Base-by-base conservation (phyloP, 2,113 vertebrate genomes). In the Scophthalmus maximus region DNA sequence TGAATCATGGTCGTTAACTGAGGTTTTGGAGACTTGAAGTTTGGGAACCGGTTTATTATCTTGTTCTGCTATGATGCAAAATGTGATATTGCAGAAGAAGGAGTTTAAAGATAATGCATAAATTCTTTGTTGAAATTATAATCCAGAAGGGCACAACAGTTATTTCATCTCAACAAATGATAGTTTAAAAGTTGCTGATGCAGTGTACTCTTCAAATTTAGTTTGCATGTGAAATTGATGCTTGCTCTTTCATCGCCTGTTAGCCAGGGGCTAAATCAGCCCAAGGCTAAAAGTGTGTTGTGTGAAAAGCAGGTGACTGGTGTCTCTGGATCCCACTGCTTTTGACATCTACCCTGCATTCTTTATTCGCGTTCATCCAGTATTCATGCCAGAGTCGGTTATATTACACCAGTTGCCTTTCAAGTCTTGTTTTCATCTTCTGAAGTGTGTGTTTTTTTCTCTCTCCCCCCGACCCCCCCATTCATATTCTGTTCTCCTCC, bases 331-430 rank as follows among this genome's bases (percentile, higher is more conserved):
- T 56, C 46, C 29, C 27, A 20, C 47, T 82, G 63, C 46, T 79
- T 86, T 81, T 87, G 81, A 84, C 87, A 81, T 69, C 62, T 44
- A 76, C 53, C 82, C 71, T 73, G 73, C 74, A 85, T 90, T 87
- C 65, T 79, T 81, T 86, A 73, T 80, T 79, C 69, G 6, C n/a
- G 26, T 82, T 83, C 88, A 90, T 88, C 60, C 76, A 82, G 30
- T 88, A 86, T 89, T 90, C 83, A 84, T 89, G 75, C 79, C 81
- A 47, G 52, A 72, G 73, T 80, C 83, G 79, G 71, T 83, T 86
- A 65, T 80, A 87, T 87, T 85, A 68, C 82, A 74, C 53, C 79
- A 63, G 80, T 72, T 84, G 62, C 73, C 83, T 90, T 91, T 90
- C 82, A 88, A 76, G 56, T 56, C 78, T 84, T 72, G 71, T 88